Percentiles rank a stretch among this genome's conserved stretches.
Evolutionary conservation across 1,140 invertebrate genomes (phyloP).

Genomic region (Telenomus remus): DNA sequence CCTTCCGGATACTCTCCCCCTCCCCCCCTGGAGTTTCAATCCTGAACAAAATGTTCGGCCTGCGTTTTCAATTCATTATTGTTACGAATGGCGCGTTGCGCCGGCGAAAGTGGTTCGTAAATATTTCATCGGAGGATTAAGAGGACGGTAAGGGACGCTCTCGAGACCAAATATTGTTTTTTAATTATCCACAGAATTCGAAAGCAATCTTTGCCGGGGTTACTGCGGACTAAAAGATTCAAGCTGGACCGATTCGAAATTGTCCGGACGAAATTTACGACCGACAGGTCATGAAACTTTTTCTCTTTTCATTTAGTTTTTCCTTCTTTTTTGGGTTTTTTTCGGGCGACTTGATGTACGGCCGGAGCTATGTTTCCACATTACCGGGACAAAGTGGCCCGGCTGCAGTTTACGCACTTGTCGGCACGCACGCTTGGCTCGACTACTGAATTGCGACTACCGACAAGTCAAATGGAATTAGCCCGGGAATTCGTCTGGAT

Average conservation of each 20-base stretch:
- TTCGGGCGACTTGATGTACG: conserved; percentile 3
- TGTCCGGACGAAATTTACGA: background rate
- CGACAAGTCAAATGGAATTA: conserved; percentile 37
- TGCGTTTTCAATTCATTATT: conserved; percentile 45
- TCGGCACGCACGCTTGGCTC: conserved; percentile 43
- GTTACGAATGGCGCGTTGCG: conserved; percentile 17
- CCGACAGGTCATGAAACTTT: background rate
- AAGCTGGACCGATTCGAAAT: background rate
- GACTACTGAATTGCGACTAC: conserved; percentile 55
- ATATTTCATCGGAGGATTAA: conserved; percentile 38
- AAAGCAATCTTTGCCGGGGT: conserved; percentile 12
- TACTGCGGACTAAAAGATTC: conserved; percentile 63
- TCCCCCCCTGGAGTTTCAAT: conserved; percentile 5
- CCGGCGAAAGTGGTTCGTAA: conserved; percentile 39
- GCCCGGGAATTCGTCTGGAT: conserved; percentile 42
- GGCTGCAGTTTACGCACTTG: conserved; percentile 56
- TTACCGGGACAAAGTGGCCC: conserved; percentile 63
- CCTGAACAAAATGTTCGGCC: conserved; percentile 28
- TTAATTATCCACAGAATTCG: conserved; percentile 32
- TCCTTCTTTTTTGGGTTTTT: conserved; percentile 17
- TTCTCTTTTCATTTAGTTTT: too few relatives aligned
- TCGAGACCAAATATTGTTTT: conserved; percentile 43
- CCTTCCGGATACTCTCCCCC: conserved; percentile 52
- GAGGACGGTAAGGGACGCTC: background rate
- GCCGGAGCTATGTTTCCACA: conserved; percentile 65